Conservation (phyloP, 2,113 vertebrate genomes). For the Esox niger region DNA sequence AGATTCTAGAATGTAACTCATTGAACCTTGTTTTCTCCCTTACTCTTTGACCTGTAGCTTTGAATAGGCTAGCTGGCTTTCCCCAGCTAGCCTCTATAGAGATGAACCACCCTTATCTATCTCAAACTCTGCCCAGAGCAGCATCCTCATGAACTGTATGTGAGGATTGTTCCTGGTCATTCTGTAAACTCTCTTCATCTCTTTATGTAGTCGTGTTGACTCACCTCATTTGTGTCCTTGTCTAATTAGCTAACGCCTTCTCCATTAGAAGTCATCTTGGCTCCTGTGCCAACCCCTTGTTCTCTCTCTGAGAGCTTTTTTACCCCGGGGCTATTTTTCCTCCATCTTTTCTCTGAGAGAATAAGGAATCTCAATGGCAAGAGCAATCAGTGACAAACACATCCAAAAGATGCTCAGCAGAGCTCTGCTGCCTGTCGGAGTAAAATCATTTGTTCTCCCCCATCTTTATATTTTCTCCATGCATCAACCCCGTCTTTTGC, state of each 20-base stretch:
- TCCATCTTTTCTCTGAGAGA: slow-evolving; percentile 65
- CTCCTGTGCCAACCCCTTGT: slow-evolving; percentile 56
- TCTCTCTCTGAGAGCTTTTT: slow-evolving; percentile 55
- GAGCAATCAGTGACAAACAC: slow-evolving; percentile 60
- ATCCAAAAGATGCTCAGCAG: slow-evolving; percentile 55
- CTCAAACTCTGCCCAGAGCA: too few relatives aligned
- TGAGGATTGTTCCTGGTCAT: too few relatives aligned
- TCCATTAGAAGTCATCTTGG: slow-evolving; percentile 36
- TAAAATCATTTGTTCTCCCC: slow-evolving; percentile 56
- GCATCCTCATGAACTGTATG: too few relatives aligned
- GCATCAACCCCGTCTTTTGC: slow-evolving; percentile 11
- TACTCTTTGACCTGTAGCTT: background rate
- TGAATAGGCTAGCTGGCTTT: background rate
- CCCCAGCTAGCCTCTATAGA: too few relatives aligned
- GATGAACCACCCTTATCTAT: too few relatives aligned
- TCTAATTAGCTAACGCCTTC: slow-evolving; percentile 41
- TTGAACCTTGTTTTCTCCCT: background rate
- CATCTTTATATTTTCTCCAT: slow-evolving; percentile 20
- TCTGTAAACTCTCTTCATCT: background rate
- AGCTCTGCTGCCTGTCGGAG: slow-evolving; percentile 56
- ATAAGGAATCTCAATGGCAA: slow-evolving; percentile 71
- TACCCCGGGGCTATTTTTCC: slow-evolving; percentile 66
- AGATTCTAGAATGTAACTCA: background rate
- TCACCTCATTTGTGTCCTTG: slow-evolving; percentile 43
- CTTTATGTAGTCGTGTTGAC: background rate